Evolutionary conservation across 2,113 vertebrate genomes (phyloP), one percentile per base, ranked within the genome.

Genomic region (Tympanuchus pallidicinctus): DNA sequence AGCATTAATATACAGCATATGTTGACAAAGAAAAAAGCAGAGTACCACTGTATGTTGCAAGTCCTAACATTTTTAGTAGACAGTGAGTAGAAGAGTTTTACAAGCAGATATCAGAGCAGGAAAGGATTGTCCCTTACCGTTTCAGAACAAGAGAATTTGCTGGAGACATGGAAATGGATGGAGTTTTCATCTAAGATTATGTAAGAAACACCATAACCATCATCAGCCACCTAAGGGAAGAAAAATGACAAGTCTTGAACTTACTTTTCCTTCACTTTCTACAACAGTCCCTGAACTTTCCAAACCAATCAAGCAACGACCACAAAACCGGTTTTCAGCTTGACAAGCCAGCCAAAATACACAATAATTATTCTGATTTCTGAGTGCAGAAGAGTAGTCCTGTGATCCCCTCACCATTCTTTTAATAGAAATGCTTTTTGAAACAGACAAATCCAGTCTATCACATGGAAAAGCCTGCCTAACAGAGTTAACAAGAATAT

Each of bases 181-280:
- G 98, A 97, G 70, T 98, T 97, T 50, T 99, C 99, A 24, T 93
- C 99, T 59, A 99, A 85, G 17, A 99, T 98, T 16, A 99, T 98
- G 75, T 99, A 99, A 6, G 99, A 99, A 78, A 99, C 99, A 6
- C 99, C 99, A 11, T 99, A 99, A 66, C 99, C 99, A 50, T 99
- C 99, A 87, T 99, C 99, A 54, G 99, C 99, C 75, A 99, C 99
- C 99, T 99, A 60, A 4, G 0, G 36, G 65, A 89, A 86, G 43
- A 80, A 60, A 81, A 25, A 73, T 64, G 20, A 84, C 2, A 50
- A 38, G 32, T 60, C 69, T 11, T 38, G 45, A 71, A 42, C 7
- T 16, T 36, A 6, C 17, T 78, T 75, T 13, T 67, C 48, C 36
- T 66, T 87, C n/a, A n/a, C 24, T 66, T 72, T 64, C 65, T 54